phyloP scores from a whole-genome alignment of 2,888 invertebrate species.

The Elegia similella region DNA sequence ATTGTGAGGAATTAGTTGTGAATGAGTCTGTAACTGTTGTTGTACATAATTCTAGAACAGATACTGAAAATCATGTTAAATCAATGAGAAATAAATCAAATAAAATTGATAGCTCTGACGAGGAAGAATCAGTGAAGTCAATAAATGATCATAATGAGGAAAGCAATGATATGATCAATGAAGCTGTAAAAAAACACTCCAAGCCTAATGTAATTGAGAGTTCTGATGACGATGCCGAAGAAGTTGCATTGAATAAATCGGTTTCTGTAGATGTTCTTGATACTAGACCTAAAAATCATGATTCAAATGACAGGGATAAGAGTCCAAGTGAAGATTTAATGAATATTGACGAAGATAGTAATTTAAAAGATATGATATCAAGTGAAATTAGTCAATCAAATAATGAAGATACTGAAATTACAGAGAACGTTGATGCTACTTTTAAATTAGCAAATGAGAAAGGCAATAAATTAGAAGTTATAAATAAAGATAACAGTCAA shows the following conservation, averaged over 20 bases:
- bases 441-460: not conserved
- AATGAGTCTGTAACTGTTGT: conserved; percentile 32
- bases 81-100: not conserved
- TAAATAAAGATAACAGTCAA: not conserved
- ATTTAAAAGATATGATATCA: conserved; percentile 9
- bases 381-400: not conserved
- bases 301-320: not conserved
- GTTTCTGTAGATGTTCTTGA: not conserved
- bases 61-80: not conserved
- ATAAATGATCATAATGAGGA: conserved; percentile 3
- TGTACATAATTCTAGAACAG: conserved; percentile 27
- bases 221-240: not conserved
- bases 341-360: not conserved
- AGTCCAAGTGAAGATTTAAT: not conserved
- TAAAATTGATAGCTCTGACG: not conserved
- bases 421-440: not conserved
- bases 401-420: not conserved
- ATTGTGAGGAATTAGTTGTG: conserved; percentile 27
- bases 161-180: not conserved
- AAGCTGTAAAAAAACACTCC: conserved; percentile 4
- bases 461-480: not conserved
- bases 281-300: not conserved
- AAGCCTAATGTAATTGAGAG: not conserved
- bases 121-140: not conserved
- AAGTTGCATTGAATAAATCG: not conserved